Conservation (phyloP, 2,888 invertebrate genomes). For the Acanthacorydalis orientalis region DNA sequence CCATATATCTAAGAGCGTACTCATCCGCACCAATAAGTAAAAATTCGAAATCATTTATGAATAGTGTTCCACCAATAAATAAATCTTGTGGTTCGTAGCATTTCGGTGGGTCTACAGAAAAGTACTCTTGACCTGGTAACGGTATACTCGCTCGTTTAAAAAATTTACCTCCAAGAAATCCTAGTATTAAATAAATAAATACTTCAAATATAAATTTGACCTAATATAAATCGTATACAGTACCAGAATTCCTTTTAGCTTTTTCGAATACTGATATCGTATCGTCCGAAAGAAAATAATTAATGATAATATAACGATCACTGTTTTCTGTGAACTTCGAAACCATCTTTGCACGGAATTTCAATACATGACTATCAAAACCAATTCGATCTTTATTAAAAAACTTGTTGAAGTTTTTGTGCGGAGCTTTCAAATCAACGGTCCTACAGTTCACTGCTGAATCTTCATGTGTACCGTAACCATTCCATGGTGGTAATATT, state of each 20-base stretch:
- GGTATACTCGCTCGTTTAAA: conserved; percentile 50
- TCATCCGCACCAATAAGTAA: conserved; percentile 67
- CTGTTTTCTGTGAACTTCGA: conserved; percentile 48
- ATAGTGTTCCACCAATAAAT: conserved; percentile 65
- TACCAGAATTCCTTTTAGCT: conserved; percentile 53
- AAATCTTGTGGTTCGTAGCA: conserved; percentile 66
- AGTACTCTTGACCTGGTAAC: conserved; percentile 56
- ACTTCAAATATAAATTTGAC: neutral
- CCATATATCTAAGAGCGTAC: conserved; percentile 77
- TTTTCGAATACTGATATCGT: conserved; percentile 71
- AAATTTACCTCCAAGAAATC: conserved; percentile 38
- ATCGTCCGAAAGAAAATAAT: conserved; percentile 68
- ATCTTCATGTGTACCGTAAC: conserved; percentile 78
- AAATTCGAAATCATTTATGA: conserved; percentile 64
- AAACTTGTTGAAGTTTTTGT: conserved; percentile 64
- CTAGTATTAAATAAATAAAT: conserved; percentile 10
- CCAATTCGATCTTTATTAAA: conserved; percentile 63
- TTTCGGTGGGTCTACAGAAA: conserved; percentile 51
- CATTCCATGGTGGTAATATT: conserved; percentile 73
- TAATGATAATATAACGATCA: conserved; percentile 59
- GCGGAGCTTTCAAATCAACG: conserved; percentile 62
- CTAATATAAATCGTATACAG: neutral
- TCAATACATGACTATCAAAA: conserved; percentile 56
- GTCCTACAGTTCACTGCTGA: conserved; percentile 74
- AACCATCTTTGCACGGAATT: conserved; percentile 64